These are phyloP conservation scores for Melangyna quadrimaculata DNA, from an alignment of 2,888 invertebrate genomes.

Conservation along the genomic window DNA sequence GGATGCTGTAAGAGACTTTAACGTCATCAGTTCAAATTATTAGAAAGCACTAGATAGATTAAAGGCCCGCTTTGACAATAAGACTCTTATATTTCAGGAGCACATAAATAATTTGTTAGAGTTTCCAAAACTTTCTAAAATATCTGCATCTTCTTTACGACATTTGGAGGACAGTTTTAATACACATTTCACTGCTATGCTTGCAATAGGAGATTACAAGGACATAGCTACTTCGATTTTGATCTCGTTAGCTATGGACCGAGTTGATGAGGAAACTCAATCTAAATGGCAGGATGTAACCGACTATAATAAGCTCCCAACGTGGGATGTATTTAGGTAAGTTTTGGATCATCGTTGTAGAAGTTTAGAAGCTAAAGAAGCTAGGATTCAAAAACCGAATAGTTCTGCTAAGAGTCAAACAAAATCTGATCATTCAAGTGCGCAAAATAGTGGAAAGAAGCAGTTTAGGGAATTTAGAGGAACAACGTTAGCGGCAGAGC, in stretches of 20 bases:
- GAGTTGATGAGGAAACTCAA: too few species aligned
- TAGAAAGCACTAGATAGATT: too few species aligned
- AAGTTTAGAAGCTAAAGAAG: background rate
- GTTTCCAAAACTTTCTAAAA: background rate
- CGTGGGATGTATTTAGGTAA: background rate
- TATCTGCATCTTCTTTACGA: background rate
- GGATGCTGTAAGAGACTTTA: too few species aligned
- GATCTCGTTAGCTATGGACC: background rate
- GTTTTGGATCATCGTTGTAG: background rate
- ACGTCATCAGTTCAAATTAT: too few species aligned
- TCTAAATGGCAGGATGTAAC: too few species aligned
- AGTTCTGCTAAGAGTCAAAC: background rate
- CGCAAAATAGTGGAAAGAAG: background rate
- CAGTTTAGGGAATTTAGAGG: too few species aligned
- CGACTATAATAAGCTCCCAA: too few species aligned
- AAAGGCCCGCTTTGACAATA: background rate
- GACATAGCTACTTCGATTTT: background rate
- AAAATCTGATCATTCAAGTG: too few species aligned
- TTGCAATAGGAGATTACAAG: background rate
- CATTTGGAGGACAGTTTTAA: background rate
- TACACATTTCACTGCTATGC: background rate
- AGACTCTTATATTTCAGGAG: constrained; percentile 3
- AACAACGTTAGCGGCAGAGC: too few species aligned
- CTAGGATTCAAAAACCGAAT: background rate
- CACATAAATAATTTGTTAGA: background rate